Evolutionary conservation across 2,888 invertebrate genomes (phyloP), one percentile per base, ranked within the genome.

Genomic region (Operophtera brumata): DNA sequence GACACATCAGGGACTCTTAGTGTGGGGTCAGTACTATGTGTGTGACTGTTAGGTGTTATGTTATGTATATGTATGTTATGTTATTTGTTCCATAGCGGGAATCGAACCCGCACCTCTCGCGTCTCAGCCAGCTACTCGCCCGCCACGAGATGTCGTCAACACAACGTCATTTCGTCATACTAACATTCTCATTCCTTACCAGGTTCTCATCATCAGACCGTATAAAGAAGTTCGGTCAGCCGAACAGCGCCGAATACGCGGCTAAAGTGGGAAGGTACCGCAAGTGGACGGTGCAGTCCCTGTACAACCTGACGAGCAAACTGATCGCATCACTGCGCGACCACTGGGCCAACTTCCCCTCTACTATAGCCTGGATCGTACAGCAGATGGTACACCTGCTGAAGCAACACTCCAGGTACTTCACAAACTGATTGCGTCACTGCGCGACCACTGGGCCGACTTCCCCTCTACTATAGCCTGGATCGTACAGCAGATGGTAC

Each of bases 301-400:
- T 99, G 57, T 95, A 94, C 65, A 92, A 93, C 60, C 92, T 97
- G 40, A 93, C 96, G 0, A 94, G 93, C 77, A 91, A 93, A 69
- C 98, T 99, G 79, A 94, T 99, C 44, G 88, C 91, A 7, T 95
- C 96, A 54, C 92, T 99, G 55, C 92, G 94, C 57, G 95, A 95
- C 65, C 96, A 96, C 79, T 95, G 97, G 92, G 94, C 95, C 64
- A 94, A 96, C 75, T 98, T 99, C 83, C 99, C 99, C 0, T 93
- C 96, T 14, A 94, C 95, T 58, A 91, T 98, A 10, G 94, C 95
- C 8, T 98, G 98, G 98, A 92, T 99, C 28, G 94, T 98, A 6
- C 94, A 96, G 66, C 96, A 97, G 76, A 94, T 97, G 73, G 94
- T 95, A 42, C 93, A 87, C 43, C 62, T 87, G 26, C 71, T 90